phyloP scores from a whole-genome alignment of 1,140 invertebrate species.

The Drosophila obscura region DNA sequence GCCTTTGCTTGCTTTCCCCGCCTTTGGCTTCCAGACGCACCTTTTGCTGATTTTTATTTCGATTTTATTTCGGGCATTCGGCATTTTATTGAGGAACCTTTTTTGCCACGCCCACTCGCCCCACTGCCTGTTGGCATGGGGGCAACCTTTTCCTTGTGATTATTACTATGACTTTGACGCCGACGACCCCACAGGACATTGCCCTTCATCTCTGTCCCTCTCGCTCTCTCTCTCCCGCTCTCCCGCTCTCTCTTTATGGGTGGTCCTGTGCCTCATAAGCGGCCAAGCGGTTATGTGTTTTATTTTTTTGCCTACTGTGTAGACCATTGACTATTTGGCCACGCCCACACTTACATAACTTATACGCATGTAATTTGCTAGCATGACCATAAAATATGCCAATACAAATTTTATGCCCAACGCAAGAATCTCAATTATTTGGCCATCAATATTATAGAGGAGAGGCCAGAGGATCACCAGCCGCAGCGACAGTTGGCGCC shows the following conservation, averaged over 20 bases:
- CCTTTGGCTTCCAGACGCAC: constrained; percentile 43
- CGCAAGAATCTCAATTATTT: constrained; percentile 77
- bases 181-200: constrained; percentile 30
- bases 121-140: not conserved
- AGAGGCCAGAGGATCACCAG: not conserved
- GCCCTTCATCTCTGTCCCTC: constrained; percentile 6
- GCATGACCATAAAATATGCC: constrained; percentile 57
- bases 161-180: constrained; percentile 74
- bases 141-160: constrained; percentile 68
- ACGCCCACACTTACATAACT: constrained; percentile 20
- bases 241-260: no score
- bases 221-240: no score
- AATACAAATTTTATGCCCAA: constrained; percentile 61
- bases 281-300: constrained; percentile 61
- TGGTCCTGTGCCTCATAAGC: constrained; percentile 53
- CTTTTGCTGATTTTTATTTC: constrained; percentile 81
- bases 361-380: constrained; percentile 37
- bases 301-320: constrained; percentile 10
- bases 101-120: constrained; percentile 48
- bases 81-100: constrained; percentile 71
- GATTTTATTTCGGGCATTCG: constrained; percentile 60
- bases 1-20: constrained; percentile 5
- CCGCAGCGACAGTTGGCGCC: constrained; percentile 38
- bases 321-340: constrained; percentile 13
- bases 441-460: constrained; percentile 74